Percentiles rank a stretch among this genome's conserved stretches.
These are phyloP conservation scores for Zophobas morio DNA, from an alignment of 1,140 invertebrate genomes.

Conservation along the genomic window DNA sequence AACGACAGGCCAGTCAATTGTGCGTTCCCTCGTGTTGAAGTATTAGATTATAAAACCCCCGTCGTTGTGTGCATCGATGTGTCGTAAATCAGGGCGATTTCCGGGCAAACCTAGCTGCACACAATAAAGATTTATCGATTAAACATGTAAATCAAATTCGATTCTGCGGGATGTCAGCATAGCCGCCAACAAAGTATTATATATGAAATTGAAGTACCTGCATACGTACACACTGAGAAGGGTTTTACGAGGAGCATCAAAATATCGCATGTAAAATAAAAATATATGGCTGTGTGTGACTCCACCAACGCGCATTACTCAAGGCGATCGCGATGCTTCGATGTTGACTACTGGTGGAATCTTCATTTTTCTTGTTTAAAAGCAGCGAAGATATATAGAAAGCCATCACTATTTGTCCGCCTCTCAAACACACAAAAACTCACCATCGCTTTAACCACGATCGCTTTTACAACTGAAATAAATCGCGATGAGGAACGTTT, in stretches of 20 bases:
- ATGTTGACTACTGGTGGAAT: conserved; percentile 18
- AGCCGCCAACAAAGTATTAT: conserved; percentile 41
- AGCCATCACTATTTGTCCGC: conserved; percentile 37
- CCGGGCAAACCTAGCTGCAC: conserved; percentile 32
- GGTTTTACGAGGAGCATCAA: conserved; percentile 32
- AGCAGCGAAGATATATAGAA: conserved; percentile 28
- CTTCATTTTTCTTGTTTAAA: conserved; percentile 40
- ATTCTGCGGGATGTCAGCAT: conserved; percentile 38
- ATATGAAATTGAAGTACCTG: conserved; percentile 43
- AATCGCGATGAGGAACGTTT: conserved; percentile 1
- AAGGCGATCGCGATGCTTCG: conserved; percentile 18
- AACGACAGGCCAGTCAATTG: conserved; percentile 14
- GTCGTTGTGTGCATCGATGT: conserved; percentile 19
- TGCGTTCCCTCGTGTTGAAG: conserved; percentile 5
- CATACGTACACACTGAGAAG: conserved; percentile 27
- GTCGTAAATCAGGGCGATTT: conserved; percentile 32
- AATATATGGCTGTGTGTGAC: conserved; percentile 11
- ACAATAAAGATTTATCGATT: conserved; percentile 43
- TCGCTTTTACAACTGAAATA: conserved; percentile 27
- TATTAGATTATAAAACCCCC: conserved; percentile 31
- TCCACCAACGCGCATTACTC: conserved; percentile 25
- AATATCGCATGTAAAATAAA: conserved; percentile 38
- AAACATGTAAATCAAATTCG: conserved; percentile 43
- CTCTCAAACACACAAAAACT: conserved; percentile 36
- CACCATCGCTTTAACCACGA: conserved; percentile 29